A percentile compares a stretch with the other conserved stretches of the same genome.
Conservation (phyloP, 2,888 invertebrate species). For the Ennomos erosarius region DNA sequence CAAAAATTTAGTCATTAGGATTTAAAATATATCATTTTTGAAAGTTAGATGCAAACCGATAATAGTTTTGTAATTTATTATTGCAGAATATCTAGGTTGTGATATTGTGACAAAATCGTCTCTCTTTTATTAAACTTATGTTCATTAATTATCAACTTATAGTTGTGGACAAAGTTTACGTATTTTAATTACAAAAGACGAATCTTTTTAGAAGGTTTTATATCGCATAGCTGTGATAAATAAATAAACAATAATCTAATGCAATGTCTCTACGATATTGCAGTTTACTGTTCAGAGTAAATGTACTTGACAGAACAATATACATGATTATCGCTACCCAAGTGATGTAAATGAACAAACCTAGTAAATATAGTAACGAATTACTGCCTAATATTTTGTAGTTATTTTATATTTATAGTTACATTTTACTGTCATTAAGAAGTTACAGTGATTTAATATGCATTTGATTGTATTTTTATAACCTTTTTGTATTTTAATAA, state of each 20-base stretch:
- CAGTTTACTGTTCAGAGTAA: conserved; percentile 1
- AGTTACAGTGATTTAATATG: conserved; percentile 78
- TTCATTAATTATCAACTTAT: neutral
- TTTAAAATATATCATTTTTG: conserved; percentile 63
- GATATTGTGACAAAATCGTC: conserved; percentile 46
- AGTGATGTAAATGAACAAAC: conserved; percentile 54
- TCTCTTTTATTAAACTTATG: neutral
- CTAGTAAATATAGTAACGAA: conserved; percentile 57
- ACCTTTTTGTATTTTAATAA: conserved; percentile 85
- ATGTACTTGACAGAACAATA: conserved; percentile 2
- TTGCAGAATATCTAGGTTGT: conserved; percentile 71
- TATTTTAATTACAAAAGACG: conserved; percentile 1
- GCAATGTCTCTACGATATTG: neutral
- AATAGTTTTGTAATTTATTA: conserved; percentile 54
- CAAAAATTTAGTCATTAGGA: conserved; percentile 81
- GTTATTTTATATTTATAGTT: conserved; percentile 31
- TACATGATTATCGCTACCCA: conserved; percentile 19
- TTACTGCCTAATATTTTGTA: conserved; percentile 71
- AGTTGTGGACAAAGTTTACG: neutral
- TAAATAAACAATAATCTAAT: conserved; percentile 9
- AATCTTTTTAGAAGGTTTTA: conserved; percentile 8
- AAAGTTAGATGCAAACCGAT: conserved; percentile 25
- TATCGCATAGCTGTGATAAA: conserved; percentile 25
- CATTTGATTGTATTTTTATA: conserved; percentile 85
- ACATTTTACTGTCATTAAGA: conserved; percentile 61